Base-by-base conservation (phyloP, 2,113 vertebrate species). In the Tiliqua scincoides region DNA sequence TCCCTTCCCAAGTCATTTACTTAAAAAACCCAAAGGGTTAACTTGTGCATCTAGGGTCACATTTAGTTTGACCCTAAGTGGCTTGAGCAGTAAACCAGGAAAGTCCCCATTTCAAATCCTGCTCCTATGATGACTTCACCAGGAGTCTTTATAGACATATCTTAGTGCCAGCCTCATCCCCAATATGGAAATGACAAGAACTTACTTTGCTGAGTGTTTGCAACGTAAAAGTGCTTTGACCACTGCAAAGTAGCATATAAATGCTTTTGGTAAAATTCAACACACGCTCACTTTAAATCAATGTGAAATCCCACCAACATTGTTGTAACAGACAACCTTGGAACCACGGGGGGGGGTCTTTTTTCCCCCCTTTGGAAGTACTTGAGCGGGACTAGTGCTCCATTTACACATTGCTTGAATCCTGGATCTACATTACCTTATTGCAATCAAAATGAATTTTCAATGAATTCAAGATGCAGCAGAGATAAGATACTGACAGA, bases 401-500 rank as follows among this genome's bases (percentile, higher is more conserved):
- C 80, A 57, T 85, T 86, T 88, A 80, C 52, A 74, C 73, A 91
- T 61, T 80, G 72, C 0, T 0, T 48, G 78, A 90, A 71, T 74
- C 14, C 1, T 48, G 68, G 78, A 84, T 87, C 57, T 0, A 1
- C 86, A 92, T 91, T 91, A 88, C 21, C 52, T 92, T 90, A 83
- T 91, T 87, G 59, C 10, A n/a, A 74, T 82, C 82, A 91, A 89
- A 74, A 83, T 73, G 87, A 86, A 89, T 37, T 88, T 88, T 84
- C 83, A 27, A 83, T 75, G 80, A 88, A 90, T 82, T 84, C 88
- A 92, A 80, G 88, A 91, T 87, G 70, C 88, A 79, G 70, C 20
- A 32, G 84, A 94, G 93, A 92, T 91, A 90, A 94, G 93, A 95
- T 89, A 91, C 91, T 89, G 90, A 85, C 78, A 1, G 85, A 89